Conservation (phyloP, 1,140 invertebrate species). For the Chymomyza costata region DNA sequence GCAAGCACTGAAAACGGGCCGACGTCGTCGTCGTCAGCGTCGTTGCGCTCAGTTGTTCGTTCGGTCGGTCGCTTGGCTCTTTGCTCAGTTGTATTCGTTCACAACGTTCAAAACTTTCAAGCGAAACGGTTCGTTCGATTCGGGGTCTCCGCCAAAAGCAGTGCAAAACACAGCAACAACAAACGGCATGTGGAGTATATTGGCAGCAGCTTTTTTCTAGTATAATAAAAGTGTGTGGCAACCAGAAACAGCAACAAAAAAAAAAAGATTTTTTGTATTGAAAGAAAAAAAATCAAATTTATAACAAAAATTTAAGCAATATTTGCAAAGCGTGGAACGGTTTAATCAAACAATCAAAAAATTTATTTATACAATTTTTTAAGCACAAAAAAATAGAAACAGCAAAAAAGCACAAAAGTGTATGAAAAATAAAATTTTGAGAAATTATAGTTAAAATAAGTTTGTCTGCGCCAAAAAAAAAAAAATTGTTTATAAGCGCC, state of each 20-base stretch:
- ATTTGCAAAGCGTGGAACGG: slow-evolving; percentile 24
- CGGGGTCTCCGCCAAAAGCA: slow-evolving; percentile 25
- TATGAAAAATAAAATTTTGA: too few relatives aligned
- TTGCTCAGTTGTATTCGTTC: slow-evolving; percentile 37
- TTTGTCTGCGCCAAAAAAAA: background rate
- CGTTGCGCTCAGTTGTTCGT: slow-evolving; percentile 11
- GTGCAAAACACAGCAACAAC: slow-evolving; percentile 25
- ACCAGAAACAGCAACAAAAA: slow-evolving; percentile 19
- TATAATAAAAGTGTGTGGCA: slow-evolving; percentile 35
- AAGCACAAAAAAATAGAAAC: slow-evolving; percentile 19
- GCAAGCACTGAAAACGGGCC: background rate
- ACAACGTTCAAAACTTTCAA: slow-evolving; percentile 64
- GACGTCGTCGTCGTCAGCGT: slow-evolving; percentile 20
- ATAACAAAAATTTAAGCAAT: slow-evolving; percentile 39
- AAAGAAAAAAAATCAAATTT: slow-evolving; percentile 35
- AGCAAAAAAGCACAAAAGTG: background rate
- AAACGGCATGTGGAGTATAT: slow-evolving; percentile 22
- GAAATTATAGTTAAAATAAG: too few relatives aligned
- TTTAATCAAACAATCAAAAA: slow-evolving; percentile 22
- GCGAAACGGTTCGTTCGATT: slow-evolving; percentile 55
- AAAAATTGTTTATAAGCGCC: background rate
- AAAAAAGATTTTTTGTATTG: slow-evolving; percentile 37
- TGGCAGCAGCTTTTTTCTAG: slow-evolving; percentile 26
- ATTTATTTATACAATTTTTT: background rate
- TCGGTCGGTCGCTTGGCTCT: slow-evolving; percentile 18